Percentiles rank a stretch among this genome's conserved stretches.
These are phyloP conservation scores for Bombus waltoni DNA, from an alignment of 1,140 invertebrate species.

Conservation along the genomic window DNA sequence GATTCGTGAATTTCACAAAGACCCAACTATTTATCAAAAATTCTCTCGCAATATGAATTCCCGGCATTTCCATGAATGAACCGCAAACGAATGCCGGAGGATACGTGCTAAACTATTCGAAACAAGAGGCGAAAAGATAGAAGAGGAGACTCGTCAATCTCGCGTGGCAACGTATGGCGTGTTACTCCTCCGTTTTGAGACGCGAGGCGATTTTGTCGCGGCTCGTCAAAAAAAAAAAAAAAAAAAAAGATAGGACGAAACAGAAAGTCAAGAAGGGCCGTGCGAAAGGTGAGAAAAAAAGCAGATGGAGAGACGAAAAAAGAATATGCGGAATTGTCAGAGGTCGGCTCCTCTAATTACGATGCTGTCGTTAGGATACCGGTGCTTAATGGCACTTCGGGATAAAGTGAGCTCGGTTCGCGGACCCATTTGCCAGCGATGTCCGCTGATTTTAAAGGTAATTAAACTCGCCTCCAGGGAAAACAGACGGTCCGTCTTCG, in stretches of 20 bases:
- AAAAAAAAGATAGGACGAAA: neutral
- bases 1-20: too few species aligned
- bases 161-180: neutral
- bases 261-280: neutral
- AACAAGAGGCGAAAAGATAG: neutral
- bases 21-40: too few species aligned
- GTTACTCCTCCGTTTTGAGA: constrained; percentile 7
- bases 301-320: neutral
- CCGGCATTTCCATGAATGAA: neutral
- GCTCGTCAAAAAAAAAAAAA: neutral
- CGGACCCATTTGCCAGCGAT: constrained; percentile 55
- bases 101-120: neutral
- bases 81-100: neutral
- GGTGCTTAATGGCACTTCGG: constrained; percentile 65
- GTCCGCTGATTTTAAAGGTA: constrained; percentile 66
- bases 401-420: constrained; percentile 65
- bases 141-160: neutral
- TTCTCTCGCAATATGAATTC: too few species aligned
- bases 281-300: neutral
- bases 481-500: constrained; percentile 55
- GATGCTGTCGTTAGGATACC: constrained; percentile 61
- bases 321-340: neutral
- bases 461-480: constrained; percentile 61
- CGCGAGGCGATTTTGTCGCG: neutral
- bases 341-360: constrained; percentile 66